Evolutionary conservation across 2,888 invertebrate species (phyloP).

Genomic region (Alviniconcha strummeri): DNA sequence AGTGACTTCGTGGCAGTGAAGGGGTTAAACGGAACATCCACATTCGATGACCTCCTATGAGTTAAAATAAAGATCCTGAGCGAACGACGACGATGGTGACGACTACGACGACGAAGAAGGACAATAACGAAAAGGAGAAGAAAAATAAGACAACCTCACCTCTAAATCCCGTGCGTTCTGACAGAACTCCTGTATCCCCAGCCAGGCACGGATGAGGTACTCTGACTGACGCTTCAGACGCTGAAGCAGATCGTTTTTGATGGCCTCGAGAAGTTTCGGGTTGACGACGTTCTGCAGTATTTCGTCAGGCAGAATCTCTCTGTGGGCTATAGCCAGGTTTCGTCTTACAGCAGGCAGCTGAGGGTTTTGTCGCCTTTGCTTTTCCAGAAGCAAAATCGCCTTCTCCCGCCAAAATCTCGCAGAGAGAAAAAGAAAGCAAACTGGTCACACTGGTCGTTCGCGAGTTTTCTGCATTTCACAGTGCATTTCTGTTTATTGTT

Average conservation of each 20-base stretch:
- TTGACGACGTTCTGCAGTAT: neutral
- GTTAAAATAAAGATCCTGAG: no score
- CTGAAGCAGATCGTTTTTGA: neutral
- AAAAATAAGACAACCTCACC: neutral
- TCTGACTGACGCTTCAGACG: neutral
- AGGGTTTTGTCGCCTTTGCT: neutral
- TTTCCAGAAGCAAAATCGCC: neutral
- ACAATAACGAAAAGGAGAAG: no score
- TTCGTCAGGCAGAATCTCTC: slow-evolving; percentile 10
- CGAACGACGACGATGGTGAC: no score
- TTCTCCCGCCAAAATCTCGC: slow-evolving; percentile 8
- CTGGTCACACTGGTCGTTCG: no score
- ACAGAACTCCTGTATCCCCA: slow-evolving; percentile 10
- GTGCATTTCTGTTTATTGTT: no score
- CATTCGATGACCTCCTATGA: no score
- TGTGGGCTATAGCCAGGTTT: neutral
- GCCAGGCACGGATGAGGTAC: slow-evolving; percentile 13
- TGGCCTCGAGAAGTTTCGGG: neutral
- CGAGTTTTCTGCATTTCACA: no score
- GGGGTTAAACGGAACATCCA: no score
- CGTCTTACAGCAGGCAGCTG: neutral
- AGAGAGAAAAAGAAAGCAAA: slow-evolving; percentile 7
- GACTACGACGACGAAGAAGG: no score
- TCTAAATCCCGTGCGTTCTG: slow-evolving; percentile 1
- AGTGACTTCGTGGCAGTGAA: no score